Percentiles rank a stretch among this genome's conserved stretches.
These are phyloP conservation scores for Apoderus coryli DNA, from an alignment of 2,888 invertebrate species.

Conservation along the genomic window DNA sequence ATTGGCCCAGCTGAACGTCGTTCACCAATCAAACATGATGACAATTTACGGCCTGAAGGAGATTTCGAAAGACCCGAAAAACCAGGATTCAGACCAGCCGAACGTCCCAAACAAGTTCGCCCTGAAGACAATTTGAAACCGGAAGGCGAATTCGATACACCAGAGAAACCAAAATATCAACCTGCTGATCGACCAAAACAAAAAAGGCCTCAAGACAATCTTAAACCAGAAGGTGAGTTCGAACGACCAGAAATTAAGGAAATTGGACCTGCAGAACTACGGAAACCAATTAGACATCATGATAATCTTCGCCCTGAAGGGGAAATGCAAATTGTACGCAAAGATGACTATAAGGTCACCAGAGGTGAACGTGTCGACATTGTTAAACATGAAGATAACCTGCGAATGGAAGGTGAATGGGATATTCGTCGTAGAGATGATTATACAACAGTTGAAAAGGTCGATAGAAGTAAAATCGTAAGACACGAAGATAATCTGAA, in stretches of 20 bases:
- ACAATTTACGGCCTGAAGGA: conserved; percentile 46
- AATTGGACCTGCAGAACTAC: conserved; percentile 30
- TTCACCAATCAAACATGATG: conserved; percentile 38
- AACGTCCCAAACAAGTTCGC: conserved; percentile 32
- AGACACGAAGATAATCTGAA: conserved; percentile 51
- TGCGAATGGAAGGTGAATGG: conserved; percentile 43
- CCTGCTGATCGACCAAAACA: conserved; percentile 28
- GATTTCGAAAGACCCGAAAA: conserved; percentile 37
- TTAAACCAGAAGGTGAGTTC: conserved; percentile 31
- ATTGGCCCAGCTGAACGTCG: conserved; percentile 34
- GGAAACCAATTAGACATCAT: conserved; percentile 31
- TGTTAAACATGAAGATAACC: conserved; percentile 33
- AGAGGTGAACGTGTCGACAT: conserved; percentile 35
- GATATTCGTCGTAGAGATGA: conserved; percentile 37
- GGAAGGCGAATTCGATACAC: conserved; percentile 32
- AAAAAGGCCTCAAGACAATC: conserved; percentile 28
- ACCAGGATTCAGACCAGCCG: conserved; percentile 31
- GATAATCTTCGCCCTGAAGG: conserved; percentile 44
- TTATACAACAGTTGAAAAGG: conserved; percentile 43
- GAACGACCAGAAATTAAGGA: conserved; percentile 29
- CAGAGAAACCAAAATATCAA: conserved; percentile 15
- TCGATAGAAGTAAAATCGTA: conserved; percentile 46
- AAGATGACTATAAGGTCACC: conserved; percentile 39
- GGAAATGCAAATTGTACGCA: conserved; percentile 37
- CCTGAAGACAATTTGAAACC: conserved; percentile 37